Evolutionary conservation across 2,888 invertebrate species (phyloP).

Genomic region (Furcula furcula): DNA sequence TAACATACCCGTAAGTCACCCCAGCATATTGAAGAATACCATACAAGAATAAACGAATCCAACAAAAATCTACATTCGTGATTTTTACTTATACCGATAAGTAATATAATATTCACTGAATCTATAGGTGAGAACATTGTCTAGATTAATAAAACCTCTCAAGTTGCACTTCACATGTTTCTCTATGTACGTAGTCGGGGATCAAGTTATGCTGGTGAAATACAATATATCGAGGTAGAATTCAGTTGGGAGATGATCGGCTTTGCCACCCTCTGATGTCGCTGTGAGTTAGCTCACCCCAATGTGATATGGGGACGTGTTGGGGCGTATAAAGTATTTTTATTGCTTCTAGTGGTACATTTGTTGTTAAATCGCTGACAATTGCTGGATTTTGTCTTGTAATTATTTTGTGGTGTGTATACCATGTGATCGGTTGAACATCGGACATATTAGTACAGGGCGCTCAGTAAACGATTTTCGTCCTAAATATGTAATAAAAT

Average conservation of each 20-base stretch:
- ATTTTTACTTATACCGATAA: constrained; percentile 50
- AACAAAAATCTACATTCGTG: constrained; percentile 43
- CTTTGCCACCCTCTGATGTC: constrained; percentile 41
- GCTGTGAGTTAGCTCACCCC: constrained; percentile 43
- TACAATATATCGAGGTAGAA: constrained; percentile 36
- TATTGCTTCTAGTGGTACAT: constrained; percentile 19
- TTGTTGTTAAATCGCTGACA: not conserved
- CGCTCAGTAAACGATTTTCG: too few relatives aligned
- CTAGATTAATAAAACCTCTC: constrained; percentile 25
- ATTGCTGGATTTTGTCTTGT: not conserved
- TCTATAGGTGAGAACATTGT: constrained; percentile 29
- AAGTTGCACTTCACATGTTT: not conserved
- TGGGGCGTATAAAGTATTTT: constrained; percentile 36
- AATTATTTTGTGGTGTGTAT: too few relatives aligned
- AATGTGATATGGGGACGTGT: constrained; percentile 32
- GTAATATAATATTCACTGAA: constrained; percentile 49
- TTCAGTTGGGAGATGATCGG: constrained; percentile 44
- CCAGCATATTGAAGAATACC: constrained; percentile 31
- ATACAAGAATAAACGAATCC: constrained; percentile 34
- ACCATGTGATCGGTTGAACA: too few relatives aligned
- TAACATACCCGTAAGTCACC: not conserved
- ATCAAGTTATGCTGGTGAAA: constrained; percentile 27
- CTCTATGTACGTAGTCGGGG: constrained; percentile 5
- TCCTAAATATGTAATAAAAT: too few relatives aligned
- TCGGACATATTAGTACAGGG: too few relatives aligned